These are phyloP conservation scores for Elysia chlorotica DNA, from an alignment of 1,140 invertebrate species.

Conservation along the genomic window DNA sequence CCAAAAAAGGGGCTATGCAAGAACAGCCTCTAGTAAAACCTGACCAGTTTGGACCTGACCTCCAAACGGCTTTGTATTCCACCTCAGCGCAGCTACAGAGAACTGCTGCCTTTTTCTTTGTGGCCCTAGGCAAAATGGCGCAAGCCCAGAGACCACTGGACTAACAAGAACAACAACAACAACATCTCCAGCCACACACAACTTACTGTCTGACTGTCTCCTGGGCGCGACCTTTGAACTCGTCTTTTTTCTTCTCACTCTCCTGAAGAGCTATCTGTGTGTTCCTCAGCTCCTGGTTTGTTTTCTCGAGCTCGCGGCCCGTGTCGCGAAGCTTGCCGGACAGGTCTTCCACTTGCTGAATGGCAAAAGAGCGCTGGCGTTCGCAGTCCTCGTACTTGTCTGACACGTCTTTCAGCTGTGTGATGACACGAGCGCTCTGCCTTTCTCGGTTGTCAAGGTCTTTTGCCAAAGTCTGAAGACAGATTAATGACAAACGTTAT, in stretches of 20 bases:
- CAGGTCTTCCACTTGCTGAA: conserved; percentile 49
- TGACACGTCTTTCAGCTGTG: conserved; percentile 48
- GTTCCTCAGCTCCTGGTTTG: conserved; percentile 41
- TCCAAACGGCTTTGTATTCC: no score
- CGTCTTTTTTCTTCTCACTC: conserved; percentile 54
- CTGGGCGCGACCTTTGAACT: conserved; percentile 55
- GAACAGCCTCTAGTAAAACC: no score
- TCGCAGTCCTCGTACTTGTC: conserved; percentile 52
- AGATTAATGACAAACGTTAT: no score
- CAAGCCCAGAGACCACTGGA: no score
- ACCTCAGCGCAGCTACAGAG: no score
- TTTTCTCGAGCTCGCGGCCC: conserved; percentile 44
- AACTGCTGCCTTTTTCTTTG: no score
- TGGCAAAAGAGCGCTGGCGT: conserved; percentile 38
- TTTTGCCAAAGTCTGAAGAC: conserved; percentile 51
- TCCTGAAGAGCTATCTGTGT: conserved; percentile 48
- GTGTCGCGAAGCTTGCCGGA: conserved; percentile 38
- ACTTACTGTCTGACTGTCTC: conserved; percentile 60
- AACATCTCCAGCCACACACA: no score
- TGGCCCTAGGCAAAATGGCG: no score
- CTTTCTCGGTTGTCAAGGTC: conserved; percentile 57
- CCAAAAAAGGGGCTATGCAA: background rate
- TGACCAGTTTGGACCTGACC: no score
- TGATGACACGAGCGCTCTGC: conserved; percentile 54
- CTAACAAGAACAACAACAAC: no score